Evolutionary conservation across 2,888 invertebrate genomes (phyloP), one percentile per base, ranked within the genome.

Genomic region (Plagiodera versicolora): DNA sequence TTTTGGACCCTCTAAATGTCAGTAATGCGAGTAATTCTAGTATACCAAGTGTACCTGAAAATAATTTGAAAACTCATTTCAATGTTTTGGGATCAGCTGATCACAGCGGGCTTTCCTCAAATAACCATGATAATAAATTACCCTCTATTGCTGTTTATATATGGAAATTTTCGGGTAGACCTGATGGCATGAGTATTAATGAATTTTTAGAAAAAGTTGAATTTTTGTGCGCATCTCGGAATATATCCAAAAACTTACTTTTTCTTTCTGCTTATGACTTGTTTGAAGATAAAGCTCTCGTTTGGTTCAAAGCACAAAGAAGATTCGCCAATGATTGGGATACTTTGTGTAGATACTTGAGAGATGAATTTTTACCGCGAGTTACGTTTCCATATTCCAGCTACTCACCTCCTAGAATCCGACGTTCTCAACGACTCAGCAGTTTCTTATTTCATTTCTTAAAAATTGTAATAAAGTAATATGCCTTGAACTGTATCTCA

Each of bases 331-430:
- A 4, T 20, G 28, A 28, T 18, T 45, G 47, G 19, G 8, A 47
- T 16, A 16, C 18, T 47, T 49, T 28, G 58, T 62, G 75, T 75
- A 49, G 64, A 68, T 17, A 75, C 59, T 68, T 77, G 75, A 19
- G 76, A 50, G 1, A 58, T 1, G 51, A 58, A 35, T 58, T 19
- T 52, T 16, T 58, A 20, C 39, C 58, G 18, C 51, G 39, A 19
- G 58, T n/a, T n/a, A n/a, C n/a, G n/a, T n/a, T n/a, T n/a, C n/a
- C n/a, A n/a, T n/a, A n/a, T n/a, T n/a, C n/a, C n/a, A n/a, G n/a
- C n/a, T n/a, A n/a, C n/a, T n/a, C n/a, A n/a, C n/a, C n/a, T n/a
- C n/a, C n/a, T n/a, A n/a, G n/a, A n/a, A n/a, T n/a, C n/a, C n/a
- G n/a, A n/a, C n/a, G n/a, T n/a, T n/a, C n/a, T n/a, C n/a, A n/a